Evolutionary conservation across 2,113 vertebrate genomes (phyloP).

Genomic region (Trematomus loennbergii): DNA sequence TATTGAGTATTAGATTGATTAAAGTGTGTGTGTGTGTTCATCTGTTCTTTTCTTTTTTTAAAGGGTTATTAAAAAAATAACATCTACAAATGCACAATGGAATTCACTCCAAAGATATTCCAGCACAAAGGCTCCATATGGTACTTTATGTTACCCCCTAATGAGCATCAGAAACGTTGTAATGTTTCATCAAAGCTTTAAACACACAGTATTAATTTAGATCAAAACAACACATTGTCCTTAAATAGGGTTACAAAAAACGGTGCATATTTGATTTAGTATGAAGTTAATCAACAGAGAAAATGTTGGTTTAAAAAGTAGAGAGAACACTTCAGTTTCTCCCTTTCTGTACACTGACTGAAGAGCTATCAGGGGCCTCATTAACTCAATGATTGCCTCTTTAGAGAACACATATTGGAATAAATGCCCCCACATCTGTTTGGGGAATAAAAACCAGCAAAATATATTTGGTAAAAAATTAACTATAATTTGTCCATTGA

Average conservation of each 20-base stretch:
- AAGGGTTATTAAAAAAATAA: background rate
- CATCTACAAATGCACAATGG: background rate
- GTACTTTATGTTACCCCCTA: constrained; percentile 6
- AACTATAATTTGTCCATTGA: too few relatives aligned
- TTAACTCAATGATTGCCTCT: background rate
- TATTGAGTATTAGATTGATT: background rate
- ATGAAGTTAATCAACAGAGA: constrained; percentile 35
- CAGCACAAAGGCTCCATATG: background rate
- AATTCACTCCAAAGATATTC: constrained; percentile 7
- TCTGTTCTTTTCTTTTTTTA: background rate
- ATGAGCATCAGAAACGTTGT: background rate
- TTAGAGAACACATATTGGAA: background rate
- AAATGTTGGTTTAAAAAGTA: background rate
- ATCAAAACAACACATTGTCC: background rate
- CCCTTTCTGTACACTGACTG: background rate
- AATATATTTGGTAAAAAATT: background rate
- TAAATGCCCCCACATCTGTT: background rate
- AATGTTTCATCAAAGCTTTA: background rate
- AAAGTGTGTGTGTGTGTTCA: background rate
- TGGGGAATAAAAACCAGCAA: background rate
- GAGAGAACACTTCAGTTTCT: constrained; percentile 9
- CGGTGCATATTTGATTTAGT: background rate
- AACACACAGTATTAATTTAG: background rate
- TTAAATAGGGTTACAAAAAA: background rate
- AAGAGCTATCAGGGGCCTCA: constrained; percentile 3